Evolutionary conservation across 2,888 invertebrate species (phyloP), one percentile per base, ranked within the genome.

Genomic region (Liodrosophila aerea): DNA sequence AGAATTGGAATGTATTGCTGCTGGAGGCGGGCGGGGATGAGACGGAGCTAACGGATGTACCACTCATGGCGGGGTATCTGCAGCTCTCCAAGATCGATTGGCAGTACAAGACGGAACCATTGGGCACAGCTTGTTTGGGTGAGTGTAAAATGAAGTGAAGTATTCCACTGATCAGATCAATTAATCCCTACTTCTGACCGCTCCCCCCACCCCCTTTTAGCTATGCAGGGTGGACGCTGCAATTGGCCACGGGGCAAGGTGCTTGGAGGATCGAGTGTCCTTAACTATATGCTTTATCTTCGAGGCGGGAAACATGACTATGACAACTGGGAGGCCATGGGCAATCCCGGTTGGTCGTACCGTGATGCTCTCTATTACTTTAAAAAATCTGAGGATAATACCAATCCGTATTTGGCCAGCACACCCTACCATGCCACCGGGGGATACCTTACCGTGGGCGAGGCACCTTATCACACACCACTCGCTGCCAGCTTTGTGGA

Each of bases 241-340:
- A 97, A 96, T 89, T 97, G 96, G 97, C 96, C 96, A 0, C 91
- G 98, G 13, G 97, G 98, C 0, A 97, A 97, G 89, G 96, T 97
- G 0, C 91, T 98, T 1, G 98, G 98, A 0, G 98, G 98, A 1
- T 56, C 56, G 0, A 95, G 95, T 30, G 96, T 97, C 0, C 91
- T 97, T 0, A 98, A 98, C 89, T 96, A 96, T 89, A 97, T 98
- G 97, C 91, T 97, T 0, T 98, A 98, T 85, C 90, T 97, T 2
- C 91, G 97, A 53, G 98, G 98, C 0, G 97, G 98, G 88, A 94
- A 93, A 74, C 93, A 92, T 71, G 98, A 98, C 88, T 98, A 97
- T 89, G 96, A 98, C 87, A 91, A 91, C 0, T 98, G 98, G 98
- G 97, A 97, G 86, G 91, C 93, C 0, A 89, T 94, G 59, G 98